Evolutionary conservation across 2,888 invertebrate genomes (phyloP).

Genomic region (Aplocera efformata): DNA sequence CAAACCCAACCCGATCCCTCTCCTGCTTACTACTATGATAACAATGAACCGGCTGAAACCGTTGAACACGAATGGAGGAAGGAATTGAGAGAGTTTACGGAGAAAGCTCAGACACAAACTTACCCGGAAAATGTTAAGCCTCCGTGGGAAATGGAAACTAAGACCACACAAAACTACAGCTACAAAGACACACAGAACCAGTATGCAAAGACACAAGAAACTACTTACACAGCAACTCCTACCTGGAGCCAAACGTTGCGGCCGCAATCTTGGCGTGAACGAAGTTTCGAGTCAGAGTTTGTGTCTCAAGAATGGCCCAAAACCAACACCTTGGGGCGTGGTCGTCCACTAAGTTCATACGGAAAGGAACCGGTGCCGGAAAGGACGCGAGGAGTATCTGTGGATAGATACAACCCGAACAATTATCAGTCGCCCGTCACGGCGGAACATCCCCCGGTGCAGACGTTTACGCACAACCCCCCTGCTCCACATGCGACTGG

Average conservation of each 20-base stretch:
- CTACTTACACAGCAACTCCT: constrained; percentile 57
- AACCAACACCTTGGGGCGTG: constrained; percentile 64
- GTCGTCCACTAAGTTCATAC: constrained; percentile 65
- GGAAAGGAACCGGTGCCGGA: constrained; percentile 54
- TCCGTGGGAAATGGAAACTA: constrained; percentile 66
- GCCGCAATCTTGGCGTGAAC: constrained; percentile 69
- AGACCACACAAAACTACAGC: constrained; percentile 13
- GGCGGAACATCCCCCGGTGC: constrained; percentile 68
- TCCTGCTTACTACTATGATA: constrained; percentile 70
- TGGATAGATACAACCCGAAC: constrained; percentile 71
- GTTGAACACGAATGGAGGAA: constrained; percentile 74
- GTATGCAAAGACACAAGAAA: constrained; percentile 50
- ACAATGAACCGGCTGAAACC: constrained; percentile 59
- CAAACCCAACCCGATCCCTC: constrained; percentile 71
- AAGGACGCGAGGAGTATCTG: constrained; percentile 66
- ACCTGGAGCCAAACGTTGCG: constrained; percentile 74
- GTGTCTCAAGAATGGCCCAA: constrained; percentile 68
- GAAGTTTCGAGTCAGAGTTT: constrained; percentile 70
- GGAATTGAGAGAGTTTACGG: constrained; percentile 72
- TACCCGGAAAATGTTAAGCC: constrained; percentile 56
- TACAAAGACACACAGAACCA: constrained; percentile 1
- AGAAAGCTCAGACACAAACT: constrained; percentile 59
- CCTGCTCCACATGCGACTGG: constrained; percentile 54
- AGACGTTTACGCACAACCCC: constrained; percentile 68
- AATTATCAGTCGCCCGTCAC: constrained; percentile 63